phyloP scores from a whole-genome alignment of 2,797 vertebrate species.

The Neostethus bicornis region DNA sequence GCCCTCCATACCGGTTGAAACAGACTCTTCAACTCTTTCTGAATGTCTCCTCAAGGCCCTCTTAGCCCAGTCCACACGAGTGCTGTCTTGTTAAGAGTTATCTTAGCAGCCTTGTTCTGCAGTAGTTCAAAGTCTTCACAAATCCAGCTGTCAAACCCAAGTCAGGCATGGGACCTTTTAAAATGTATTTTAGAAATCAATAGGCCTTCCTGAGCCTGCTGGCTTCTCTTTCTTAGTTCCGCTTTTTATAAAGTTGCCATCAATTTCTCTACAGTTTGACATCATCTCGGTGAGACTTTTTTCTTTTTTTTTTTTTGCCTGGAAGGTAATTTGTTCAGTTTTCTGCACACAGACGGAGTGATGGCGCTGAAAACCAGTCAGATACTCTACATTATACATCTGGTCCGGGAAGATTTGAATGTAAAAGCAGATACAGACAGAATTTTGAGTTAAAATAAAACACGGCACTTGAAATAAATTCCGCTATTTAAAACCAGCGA shows the following conservation, averaged over 20 bases:
- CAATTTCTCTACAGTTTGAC: conserved; percentile 41
- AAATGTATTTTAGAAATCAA: conserved; percentile 76
- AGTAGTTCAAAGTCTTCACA: conserved; percentile 72
- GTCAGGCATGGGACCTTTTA: conserved; percentile 73
- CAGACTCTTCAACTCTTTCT: conserved; percentile 53
- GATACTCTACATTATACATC: not conserved
- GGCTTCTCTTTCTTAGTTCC: conserved; percentile 31
- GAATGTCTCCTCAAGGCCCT: conserved; percentile 68
- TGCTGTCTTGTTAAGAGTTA: conserved; percentile 54
- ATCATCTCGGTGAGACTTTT: conserved; percentile 9
- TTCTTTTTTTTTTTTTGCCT: conserved; percentile 10
- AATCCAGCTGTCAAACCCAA: conserved; percentile 71
- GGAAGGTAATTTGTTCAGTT: not conserved
- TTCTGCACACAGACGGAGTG: not conserved
- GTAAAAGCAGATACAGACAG: too few species aligned
- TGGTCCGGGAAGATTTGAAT: not conserved
- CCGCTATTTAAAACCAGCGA: too few species aligned
- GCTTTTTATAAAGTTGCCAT: conserved; percentile 55
- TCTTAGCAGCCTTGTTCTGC: conserved; percentile 53
- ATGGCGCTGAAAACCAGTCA: not conserved
- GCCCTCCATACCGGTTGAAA: conserved; percentile 51
- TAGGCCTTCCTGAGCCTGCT: conserved; percentile 49
- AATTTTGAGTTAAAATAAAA: too few species aligned
- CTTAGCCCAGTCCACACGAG: conserved; percentile 63
- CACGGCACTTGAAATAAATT: too few species aligned